Percentiles rank a stretch among this genome's conserved stretches.
Evolutionary conservation across 92 coral and sea anemone species (phyloP).

Genomic region (Muricea muricata): DNA sequence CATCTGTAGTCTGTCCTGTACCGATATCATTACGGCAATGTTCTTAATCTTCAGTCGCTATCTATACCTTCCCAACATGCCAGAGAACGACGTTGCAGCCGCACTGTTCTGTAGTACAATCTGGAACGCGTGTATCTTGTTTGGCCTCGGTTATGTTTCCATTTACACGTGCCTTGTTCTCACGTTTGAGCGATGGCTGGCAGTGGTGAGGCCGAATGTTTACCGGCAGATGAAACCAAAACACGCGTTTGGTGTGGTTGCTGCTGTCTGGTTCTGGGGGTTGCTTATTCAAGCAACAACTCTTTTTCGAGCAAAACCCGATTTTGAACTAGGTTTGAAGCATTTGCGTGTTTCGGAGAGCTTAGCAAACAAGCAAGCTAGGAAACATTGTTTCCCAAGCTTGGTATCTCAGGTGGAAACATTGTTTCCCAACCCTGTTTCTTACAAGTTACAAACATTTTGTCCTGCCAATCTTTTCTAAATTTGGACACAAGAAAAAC

Average conservation of each 20-base stretch:
- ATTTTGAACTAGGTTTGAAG: slow-evolving; percentile 28
- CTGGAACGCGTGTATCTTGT: slow-evolving; percentile 40
- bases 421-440: background rate
- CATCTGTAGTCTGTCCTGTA: slow-evolving; percentile 29
- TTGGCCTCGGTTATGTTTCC: slow-evolving; percentile 41
- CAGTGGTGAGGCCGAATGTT: slow-evolving; percentile 22
- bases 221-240: slow-evolving; percentile 16
- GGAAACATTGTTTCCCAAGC: background rate
- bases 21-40: slow-evolving; percentile 17
- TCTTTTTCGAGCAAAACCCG: slow-evolving; percentile 28
- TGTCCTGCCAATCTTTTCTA: too few relatives aligned
- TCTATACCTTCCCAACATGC: slow-evolving; percentile 39
- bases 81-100: slow-evolving; percentile 9
- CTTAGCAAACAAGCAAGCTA: background rate
- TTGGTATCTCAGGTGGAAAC: too few relatives aligned
- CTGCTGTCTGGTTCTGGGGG: slow-evolving; percentile 33
- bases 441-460: background rate
- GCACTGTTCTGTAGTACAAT: slow-evolving; percentile 33
- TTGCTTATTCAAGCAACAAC: slow-evolving; percentile 45
- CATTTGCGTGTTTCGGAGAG: background rate
- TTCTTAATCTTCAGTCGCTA: slow-evolving; percentile 41
- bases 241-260: slow-evolving; percentile 30
- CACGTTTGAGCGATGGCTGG: slow-evolving; percentile 41
- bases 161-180: slow-evolving; percentile 39
- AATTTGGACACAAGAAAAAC: too few relatives aligned